phyloP scores from a whole-genome alignment of 2,113 vertebrate species.

The Sorex fumeus region DNA sequence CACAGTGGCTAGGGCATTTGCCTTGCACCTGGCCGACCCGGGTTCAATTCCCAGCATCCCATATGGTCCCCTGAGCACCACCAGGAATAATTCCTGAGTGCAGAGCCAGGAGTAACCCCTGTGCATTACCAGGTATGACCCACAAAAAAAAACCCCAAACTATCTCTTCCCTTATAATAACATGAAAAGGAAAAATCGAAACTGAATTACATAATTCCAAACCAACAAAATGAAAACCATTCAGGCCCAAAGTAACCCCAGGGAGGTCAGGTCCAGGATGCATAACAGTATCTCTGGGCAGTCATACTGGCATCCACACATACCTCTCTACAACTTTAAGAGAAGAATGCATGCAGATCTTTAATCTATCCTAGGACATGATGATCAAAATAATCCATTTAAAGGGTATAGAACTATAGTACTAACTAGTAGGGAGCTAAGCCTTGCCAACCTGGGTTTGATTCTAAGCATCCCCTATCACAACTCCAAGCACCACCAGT shows the following conservation, averaged over 20 bases:
- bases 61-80: too few species aligned
- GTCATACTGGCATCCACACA: conserved; percentile 15
- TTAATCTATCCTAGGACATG: conserved; percentile 51
- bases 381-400: conserved; percentile 53
- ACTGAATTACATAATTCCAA: conserved; percentile 29
- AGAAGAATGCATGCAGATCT: conserved; percentile 26
- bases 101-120: too few species aligned
- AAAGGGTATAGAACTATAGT: not conserved
- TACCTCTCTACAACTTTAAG: not conserved
- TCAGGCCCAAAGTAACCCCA: not conserved
- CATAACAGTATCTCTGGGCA: not conserved
- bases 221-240: not conserved
- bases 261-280: not conserved
- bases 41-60: too few species aligned
- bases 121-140: too few species aligned
- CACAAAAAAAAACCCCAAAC: too few species aligned
- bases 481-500: too few species aligned
- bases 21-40: too few species aligned
- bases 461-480: too few species aligned
- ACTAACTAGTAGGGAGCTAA: too few species aligned
- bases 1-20: too few species aligned
- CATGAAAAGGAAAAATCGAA: conserved; percentile 40
- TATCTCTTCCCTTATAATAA: conserved; percentile 27
- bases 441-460: too few species aligned
- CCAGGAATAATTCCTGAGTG: too few species aligned